Conservation (phyloP, 2,797 vertebrate genomes). For the Aphelocoma californica region DNA sequence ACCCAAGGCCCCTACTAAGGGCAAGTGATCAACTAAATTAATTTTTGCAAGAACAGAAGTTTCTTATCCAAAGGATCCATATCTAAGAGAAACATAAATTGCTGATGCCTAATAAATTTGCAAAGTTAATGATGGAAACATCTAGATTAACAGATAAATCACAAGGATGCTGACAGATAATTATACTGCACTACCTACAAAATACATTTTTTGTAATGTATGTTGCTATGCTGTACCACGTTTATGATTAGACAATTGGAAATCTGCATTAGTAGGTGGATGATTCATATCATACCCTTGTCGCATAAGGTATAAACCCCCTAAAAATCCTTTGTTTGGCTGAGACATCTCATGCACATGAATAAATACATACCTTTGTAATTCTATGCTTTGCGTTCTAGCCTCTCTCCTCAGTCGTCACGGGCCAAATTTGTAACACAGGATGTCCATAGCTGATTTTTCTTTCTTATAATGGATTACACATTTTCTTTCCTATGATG, state of each 20-base stretch:
- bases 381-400: background rate
- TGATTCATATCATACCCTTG: background rate
- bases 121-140: background rate
- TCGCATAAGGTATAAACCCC: background rate
- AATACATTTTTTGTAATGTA: background rate
- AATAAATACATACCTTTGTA: background rate
- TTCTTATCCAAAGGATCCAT: background rate
- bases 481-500: background rate
- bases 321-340: background rate
- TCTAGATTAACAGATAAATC: background rate
- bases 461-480: background rate
- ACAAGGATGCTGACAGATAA: background rate
- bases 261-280: background rate
- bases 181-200: background rate
- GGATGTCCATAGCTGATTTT: background rate
- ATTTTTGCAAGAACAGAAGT: background rate
- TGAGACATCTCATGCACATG: background rate
- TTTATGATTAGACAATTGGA: background rate
- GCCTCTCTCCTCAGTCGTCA: background rate
- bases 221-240: background rate
- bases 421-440: background rate
- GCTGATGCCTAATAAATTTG: background rate
- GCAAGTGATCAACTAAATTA: background rate
- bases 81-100: background rate
- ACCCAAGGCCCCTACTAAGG: background rate